Evolutionary conservation across 2,797 vertebrate genomes (phyloP), one percentile per base, ranked within the genome.

Genomic region (Gobionotothen gibberifrons): DNA sequence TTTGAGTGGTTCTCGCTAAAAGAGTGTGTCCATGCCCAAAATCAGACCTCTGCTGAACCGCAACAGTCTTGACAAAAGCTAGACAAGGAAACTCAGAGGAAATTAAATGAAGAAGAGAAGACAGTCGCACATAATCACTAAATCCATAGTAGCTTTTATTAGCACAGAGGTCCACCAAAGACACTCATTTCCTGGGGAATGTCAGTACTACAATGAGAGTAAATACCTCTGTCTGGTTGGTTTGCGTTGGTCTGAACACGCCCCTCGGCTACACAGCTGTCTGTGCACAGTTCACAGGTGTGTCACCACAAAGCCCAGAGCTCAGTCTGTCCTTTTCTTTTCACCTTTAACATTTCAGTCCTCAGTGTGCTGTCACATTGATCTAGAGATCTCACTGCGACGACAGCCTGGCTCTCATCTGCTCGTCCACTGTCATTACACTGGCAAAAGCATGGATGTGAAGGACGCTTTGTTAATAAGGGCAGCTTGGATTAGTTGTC

Each of bases 181-280:
- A 62, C 15, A 9, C 44, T 80, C 0, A 91, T 93, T 90, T 92
- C 89, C 87, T 44, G 48, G 29, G 22, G 70, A 84, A 74, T 82
- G 57, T 65, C 7, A 15, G 1, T 5, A 39, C 57, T 56, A 52
- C 32, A n/a, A 61, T 4, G 11, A 0, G 5, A 60, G 64, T 53
- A 29, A 74, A 72, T 64, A 39, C 42, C 22, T 11, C n/a, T 22
- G 43, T 58, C 40, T 56, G 68, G 9, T 43, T 14, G 17, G 65
- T 64, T 51, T 68, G 54, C 13, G 1, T 62, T 63, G 68, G 73
- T 71, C 68, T 73, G 19, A 54, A 74, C 74, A 79, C 78, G n/a
- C 70, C 85, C 66, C 63, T 44, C 15, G 47, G 76, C 49, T n/a
- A 51, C 58, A 70, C 78, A 75, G 56, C 54, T 58, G 65, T 5